A percentile compares a stretch with the other conserved stretches of the same genome.
Evolutionary conservation across 2,797 vertebrate genomes (phyloP).

Genomic region (Coranthus polyacanthus): DNA sequence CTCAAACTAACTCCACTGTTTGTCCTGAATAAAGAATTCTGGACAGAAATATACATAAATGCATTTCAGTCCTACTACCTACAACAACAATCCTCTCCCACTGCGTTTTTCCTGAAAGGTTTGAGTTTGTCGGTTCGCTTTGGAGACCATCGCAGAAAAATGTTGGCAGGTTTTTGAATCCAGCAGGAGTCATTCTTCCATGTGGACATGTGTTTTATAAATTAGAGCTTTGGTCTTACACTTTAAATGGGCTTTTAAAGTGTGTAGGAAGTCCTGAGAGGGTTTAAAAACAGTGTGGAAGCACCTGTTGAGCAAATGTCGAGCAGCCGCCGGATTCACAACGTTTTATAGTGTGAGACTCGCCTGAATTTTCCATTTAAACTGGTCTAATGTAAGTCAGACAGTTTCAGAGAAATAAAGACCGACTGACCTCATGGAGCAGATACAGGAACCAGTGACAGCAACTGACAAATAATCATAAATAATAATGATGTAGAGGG

Average conservation of each 20-base stretch:
- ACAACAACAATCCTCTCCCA: neutral
- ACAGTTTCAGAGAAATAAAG: no score
- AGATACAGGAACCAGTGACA: no score
- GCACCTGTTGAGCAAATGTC: slow-evolving; percentile 49
- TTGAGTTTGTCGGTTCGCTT: neutral
- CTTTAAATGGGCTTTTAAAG: slow-evolving; percentile 6
- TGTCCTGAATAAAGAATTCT: neutral
- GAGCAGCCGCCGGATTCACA: neutral
- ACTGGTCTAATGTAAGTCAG: no score
- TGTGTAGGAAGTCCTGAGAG: slow-evolving; percentile 5
- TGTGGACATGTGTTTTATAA: slow-evolving; percentile 11
- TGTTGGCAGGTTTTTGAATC: neutral
- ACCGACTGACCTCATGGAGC: no score
- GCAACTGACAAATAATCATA: no score
- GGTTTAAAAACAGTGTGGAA: slow-evolving; percentile 25
- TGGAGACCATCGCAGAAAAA: neutral
- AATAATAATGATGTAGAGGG: no score
- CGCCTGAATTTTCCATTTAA: no score
- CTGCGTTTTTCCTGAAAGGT: neutral
- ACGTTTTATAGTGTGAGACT: no score
- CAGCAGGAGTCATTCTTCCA: slow-evolving; percentile 57
- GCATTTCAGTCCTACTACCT: no score
- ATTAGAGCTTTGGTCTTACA: neutral
- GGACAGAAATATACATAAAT: neutral
- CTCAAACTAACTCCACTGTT: neutral